phyloP scores from a whole-genome alignment of 2,113 vertebrate genomes.

The Morone saxatilis region DNA sequence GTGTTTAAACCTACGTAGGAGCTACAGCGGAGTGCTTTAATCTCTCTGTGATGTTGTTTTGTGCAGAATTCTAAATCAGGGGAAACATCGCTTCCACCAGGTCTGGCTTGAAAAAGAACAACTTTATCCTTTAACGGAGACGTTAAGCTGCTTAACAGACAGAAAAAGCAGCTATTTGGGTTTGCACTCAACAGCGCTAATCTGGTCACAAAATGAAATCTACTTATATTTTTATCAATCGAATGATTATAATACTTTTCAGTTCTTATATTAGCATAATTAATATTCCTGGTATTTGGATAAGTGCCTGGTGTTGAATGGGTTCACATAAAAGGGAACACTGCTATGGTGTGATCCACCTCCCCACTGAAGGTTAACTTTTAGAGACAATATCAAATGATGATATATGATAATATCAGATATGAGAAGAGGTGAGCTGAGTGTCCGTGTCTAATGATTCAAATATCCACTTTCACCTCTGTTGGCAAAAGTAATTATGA shows the following conservation, averaged over 20 bases:
- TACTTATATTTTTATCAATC: neutral
- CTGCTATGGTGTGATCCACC: neutral
- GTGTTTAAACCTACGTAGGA: neutral
- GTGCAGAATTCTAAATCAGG: neutral
- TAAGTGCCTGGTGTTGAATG: neutral
- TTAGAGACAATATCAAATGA: constrained; percentile 31
- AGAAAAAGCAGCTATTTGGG: constrained; percentile 27
- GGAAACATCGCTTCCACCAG: neutral
- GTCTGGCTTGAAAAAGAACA: constrained; percentile 10
- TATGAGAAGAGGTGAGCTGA: constrained; percentile 31
- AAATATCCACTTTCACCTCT: constrained; percentile 66
- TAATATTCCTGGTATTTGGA: constrained; percentile 3
- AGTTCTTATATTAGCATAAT: constrained; percentile 9
- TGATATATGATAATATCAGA: constrained; percentile 55
- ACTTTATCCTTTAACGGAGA: constrained; percentile 26
- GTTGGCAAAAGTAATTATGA: constrained; percentile 61
- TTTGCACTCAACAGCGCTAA: constrained; percentile 31
- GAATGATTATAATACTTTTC: neutral
- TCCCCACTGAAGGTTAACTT: constrained; percentile 51
- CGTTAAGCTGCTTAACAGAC: constrained; percentile 46
- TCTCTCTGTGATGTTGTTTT: neutral
- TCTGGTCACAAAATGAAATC: constrained; percentile 29
- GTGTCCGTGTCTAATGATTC: constrained; percentile 55
- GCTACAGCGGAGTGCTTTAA: neutral
- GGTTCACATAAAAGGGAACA: neutral